These are phyloP conservation scores for Ginglymostoma cirratum DNA, from an alignment of 2,113 vertebrate species.

Conservation along the genomic window DNA sequence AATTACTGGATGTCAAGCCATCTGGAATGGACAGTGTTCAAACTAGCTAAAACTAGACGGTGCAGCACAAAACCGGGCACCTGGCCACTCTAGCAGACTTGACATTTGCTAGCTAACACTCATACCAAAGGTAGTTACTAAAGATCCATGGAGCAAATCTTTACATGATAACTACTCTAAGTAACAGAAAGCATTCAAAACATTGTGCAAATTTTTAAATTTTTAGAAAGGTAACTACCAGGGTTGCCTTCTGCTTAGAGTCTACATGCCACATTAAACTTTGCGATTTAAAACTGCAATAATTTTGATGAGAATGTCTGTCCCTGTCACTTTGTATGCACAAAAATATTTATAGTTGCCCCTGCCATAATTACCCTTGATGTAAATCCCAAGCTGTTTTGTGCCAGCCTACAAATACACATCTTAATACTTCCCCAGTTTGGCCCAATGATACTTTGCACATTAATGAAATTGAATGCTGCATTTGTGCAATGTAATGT, in stretches of 20 bases:
- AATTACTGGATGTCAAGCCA: neutral
- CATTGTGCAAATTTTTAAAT: neutral
- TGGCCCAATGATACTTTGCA: neutral
- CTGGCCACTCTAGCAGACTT: neutral
- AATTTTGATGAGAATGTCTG: neutral
- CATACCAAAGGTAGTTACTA: no score
- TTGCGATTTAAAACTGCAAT: neutral
- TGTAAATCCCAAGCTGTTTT: neutral
- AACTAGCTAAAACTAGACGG: neutral
- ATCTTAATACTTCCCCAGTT: neutral
- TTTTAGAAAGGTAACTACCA: neutral
- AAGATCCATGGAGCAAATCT: neutral
- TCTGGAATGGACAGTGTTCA: neutral
- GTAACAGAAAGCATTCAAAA: neutral
- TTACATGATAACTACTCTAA: neutral
- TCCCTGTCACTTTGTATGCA: neutral
- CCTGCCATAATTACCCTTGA: neutral
- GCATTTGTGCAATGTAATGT: neutral
- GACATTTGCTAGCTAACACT: no score
- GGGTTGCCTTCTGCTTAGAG: neutral
- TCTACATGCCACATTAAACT: neutral
- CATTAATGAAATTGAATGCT: neutral
- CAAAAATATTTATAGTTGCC: neutral
- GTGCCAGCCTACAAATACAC: neutral
- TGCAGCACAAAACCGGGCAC: neutral